Conservation (phyloP, 2,888 invertebrate genomes). For the Mesoligia furuncula region DNA sequence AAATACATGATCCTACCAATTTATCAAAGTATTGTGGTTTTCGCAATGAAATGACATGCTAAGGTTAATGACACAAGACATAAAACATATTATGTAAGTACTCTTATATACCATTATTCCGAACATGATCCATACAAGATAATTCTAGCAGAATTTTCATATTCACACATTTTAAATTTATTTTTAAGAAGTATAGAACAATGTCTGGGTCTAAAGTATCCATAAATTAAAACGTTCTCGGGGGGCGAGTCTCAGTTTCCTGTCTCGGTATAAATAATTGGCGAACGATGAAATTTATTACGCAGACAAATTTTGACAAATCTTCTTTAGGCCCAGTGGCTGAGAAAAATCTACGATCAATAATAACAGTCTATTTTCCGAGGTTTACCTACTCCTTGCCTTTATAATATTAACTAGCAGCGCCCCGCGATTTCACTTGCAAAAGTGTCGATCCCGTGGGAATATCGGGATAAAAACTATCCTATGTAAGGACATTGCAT, state of each 20-base stretch:
- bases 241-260: constrained; percentile 82
- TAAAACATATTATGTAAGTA: neutral
- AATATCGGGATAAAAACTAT: too few relatives aligned
- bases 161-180: constrained; percentile 63
- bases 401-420: neutral
- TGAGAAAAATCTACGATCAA: constrained; percentile 69
- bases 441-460: too few relatives aligned
- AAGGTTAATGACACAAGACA: neutral
- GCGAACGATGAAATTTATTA: constrained; percentile 83
- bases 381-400: constrained; percentile 12
- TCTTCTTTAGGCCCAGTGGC: constrained; percentile 66
- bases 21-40: neutral
- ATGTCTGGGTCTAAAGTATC: constrained; percentile 78
- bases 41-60: neutral
- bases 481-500: too few relatives aligned
- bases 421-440: too few relatives aligned
- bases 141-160: constrained; percentile 46
- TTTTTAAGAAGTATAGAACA: constrained; percentile 72
- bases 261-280: constrained; percentile 86
- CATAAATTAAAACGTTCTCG: constrained; percentile 84
- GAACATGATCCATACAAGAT: constrained; percentile 27
- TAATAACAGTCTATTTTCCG: constrained; percentile 40
- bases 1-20: neutral
- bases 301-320: constrained; percentile 84
- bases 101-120: neutral